phyloP scores from a whole-genome alignment of 2,113 vertebrate genomes.

The Daboia siamensis region DNA sequence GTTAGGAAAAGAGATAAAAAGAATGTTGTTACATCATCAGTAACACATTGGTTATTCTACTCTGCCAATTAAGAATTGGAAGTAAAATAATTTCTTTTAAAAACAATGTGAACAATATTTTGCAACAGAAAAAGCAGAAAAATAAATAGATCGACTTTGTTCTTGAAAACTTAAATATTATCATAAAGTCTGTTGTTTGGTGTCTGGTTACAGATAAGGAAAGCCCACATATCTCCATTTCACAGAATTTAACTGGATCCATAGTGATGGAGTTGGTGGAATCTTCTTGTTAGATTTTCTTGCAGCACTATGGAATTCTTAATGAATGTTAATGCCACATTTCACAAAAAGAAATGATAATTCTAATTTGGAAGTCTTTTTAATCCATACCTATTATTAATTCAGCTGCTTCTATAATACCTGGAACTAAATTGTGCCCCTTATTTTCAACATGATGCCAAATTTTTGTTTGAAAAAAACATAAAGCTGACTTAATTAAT shows the following conservation, averaged over 20 bases:
- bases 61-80: background rate
- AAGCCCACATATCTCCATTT: background rate
- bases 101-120: background rate
- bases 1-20: fast-evolving
- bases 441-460: background rate
- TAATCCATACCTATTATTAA: background rate
- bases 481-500: background rate
- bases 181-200: background rate
- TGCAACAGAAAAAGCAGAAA: background rate
- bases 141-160: background rate
- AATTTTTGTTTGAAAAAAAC: background rate
- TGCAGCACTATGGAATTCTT: background rate
- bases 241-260: background rate
- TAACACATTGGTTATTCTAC: background rate
- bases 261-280: background rate
- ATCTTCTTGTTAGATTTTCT: background rate
- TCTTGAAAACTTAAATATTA: background rate
- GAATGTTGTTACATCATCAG: background rate
- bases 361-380: background rate
- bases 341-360: background rate
- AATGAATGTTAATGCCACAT: background rate
- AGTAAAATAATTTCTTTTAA: background rate
- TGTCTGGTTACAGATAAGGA: background rate
- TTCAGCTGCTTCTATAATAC: background rate
- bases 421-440: background rate